phyloP scores from a whole-genome alignment of 2,797 vertebrate genomes.

The Brachyalestes nurse region DNA sequence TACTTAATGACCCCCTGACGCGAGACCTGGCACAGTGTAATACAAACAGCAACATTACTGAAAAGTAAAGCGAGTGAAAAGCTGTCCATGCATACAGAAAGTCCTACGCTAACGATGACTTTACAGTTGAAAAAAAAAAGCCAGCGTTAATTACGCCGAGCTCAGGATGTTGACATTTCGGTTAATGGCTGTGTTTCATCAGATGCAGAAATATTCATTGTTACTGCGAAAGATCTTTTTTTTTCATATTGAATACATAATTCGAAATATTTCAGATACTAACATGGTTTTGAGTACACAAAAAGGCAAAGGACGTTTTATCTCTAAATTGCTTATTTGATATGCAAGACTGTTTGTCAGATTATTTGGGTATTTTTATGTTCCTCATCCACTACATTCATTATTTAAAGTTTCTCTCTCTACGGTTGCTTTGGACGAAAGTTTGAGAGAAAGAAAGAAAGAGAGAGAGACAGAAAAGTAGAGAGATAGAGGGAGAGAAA shows the following conservation, averaged over 20 bases:
- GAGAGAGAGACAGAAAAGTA: not conserved
- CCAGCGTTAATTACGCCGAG: not conserved
- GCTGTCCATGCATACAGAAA: too few relatives aligned
- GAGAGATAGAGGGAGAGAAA: too few relatives aligned
- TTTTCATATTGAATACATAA: not conserved
- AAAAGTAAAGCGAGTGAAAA: not conserved
- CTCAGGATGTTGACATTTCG: not conserved
- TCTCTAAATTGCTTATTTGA: not conserved
- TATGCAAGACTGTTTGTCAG: not conserved
- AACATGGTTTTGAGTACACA: too few relatives aligned
- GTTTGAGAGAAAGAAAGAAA: not conserved
- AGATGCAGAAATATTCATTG: not conserved
- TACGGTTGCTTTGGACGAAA: not conserved
- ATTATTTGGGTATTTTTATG: too few relatives aligned
- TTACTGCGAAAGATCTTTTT: not conserved
- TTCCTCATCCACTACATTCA: not conserved
- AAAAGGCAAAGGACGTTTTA: not conserved
- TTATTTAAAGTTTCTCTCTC: not conserved
- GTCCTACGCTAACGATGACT: not conserved
- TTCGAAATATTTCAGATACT: not conserved
- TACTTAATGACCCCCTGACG: not conserved
- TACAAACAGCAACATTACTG: not conserved
- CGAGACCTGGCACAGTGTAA: not conserved
- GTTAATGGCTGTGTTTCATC: not conserved
- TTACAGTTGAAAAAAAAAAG: not conserved